Evolutionary conservation across 2,888 invertebrate genomes (phyloP).

Genomic region (Marronus borbonicus): DNA sequence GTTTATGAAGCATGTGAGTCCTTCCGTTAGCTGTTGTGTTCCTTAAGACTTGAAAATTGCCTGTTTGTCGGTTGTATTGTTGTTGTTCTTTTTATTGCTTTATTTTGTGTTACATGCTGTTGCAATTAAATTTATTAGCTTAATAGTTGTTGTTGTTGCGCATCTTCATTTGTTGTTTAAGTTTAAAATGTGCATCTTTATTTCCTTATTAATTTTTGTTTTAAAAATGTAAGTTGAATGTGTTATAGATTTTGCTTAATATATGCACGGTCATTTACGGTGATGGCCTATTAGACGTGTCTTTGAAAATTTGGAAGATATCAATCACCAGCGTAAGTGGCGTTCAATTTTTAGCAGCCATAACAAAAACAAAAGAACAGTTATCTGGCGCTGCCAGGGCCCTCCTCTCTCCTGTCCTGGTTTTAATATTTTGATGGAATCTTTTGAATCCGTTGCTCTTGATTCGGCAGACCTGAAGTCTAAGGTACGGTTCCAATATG

Average conservation of each 20-base stretch:
- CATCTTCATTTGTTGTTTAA: not conserved
- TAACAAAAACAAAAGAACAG: too few species aligned
- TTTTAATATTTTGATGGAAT: too few species aligned
- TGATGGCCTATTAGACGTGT: too few species aligned
- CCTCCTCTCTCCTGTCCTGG: too few species aligned
- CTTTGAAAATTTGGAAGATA: too few species aligned
- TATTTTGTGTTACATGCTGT: not conserved
- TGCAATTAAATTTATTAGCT: not conserved
- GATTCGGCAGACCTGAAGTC: too few species aligned
- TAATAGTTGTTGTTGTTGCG: not conserved
- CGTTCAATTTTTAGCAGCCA: too few species aligned
- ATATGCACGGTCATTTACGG: too few species aligned
- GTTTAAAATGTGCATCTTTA: not conserved
- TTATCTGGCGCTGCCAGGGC: too few species aligned
- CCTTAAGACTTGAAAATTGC: not conserved
- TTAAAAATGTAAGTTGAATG: not conserved
- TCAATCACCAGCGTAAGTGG: too few species aligned
- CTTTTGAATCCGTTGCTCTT: too few species aligned
- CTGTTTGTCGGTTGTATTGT: not conserved
- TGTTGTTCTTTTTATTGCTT: not conserved
- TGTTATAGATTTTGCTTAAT: not conserved
- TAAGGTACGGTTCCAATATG: too few species aligned
- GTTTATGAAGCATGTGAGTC: not conserved
- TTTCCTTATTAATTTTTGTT: not conserved
- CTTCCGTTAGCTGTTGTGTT: not conserved